Base-by-base conservation (phyloP, 2,888 invertebrate genomes). In the Oxycera nigricornis region DNA sequence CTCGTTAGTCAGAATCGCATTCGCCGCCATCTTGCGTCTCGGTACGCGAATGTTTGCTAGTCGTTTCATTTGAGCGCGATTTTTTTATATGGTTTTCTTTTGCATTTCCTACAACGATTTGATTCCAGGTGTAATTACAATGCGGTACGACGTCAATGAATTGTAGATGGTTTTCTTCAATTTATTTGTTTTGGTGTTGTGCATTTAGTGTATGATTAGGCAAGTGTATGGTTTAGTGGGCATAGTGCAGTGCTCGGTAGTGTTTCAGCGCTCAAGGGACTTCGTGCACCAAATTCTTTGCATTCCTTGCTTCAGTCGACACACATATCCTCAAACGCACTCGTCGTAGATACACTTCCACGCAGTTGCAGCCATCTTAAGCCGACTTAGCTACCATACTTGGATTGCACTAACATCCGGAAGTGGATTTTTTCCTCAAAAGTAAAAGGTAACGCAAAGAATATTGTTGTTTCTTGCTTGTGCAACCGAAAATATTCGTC, bases 301-400 rank as follows among this genome's bases (percentile, higher is more conserved):
- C 65, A 41, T 41, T 65, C 35, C 62, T 39, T 65, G 14, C 39
- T 39, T 20, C 55, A 20, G 24, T 22, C 39, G 39, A n/a, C 17
- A 17, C 26, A 24, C 24, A 24, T 11, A 20, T 20, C 4, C 24
- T 55, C 6, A 7, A 55, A 22, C 17, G 55, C 55, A 24, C 11
- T 22, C 55, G 17, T 24, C 24, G 55, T 62, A 39, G 35, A 62
- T 62, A 62, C 62, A 62, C 59, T 59, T 59, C 59, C 59, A n/a
- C 20, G 4, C n/a, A n/a, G n/a, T 22, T 55, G 6, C 6, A 14
- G 55, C 24, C 24, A 55, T 24, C 24, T 20, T 4, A 55, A 55
- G 61, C 2, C n/a, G 20, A n/a, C 35, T 30, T n/a, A 1, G 35
- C 28, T 30, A n/a, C 28, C 20, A 35, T 35, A 31, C 35, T 61